Evolutionary conservation across 2,113 vertebrate species (phyloP).

Genomic region (Paracyprichromis sp.): DNA sequence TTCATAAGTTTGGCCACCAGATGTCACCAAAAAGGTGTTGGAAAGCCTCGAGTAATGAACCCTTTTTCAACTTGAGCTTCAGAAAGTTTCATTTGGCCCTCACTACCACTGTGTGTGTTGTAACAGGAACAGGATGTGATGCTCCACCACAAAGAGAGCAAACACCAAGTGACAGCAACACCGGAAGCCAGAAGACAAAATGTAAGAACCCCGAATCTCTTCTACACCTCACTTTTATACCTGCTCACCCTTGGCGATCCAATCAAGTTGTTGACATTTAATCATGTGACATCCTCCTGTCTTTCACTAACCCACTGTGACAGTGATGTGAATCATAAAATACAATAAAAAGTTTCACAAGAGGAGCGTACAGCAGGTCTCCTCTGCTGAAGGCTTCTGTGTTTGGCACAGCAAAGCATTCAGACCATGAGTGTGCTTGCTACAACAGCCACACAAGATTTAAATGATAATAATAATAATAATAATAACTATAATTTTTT

Average conservation of each 20-base stretch:
- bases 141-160: neutral
- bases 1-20: neutral
- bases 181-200: neutral
- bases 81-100: neutral
- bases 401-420: neutral
- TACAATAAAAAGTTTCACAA: neutral
- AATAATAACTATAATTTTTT: neutral
- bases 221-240: neutral
- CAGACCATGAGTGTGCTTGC: neutral
- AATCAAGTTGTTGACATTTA: neutral
- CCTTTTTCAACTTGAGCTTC: neutral
- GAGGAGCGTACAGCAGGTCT: neutral
- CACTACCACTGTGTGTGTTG: neutral
- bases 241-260: neutral
- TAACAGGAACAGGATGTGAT: neutral
- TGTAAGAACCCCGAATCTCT: neutral
- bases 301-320: neutral
- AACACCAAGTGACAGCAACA: accelerated
- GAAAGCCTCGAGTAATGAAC: neutral
- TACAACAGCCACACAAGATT: neutral
- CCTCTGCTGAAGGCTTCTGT: neutral
- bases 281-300: neutral
- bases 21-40: neutral
- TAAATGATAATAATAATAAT: too few relatives aligned
- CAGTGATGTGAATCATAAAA: neutral